phyloP scores from a whole-genome alignment of 1,140 invertebrate genomes.

The Musca vetustissima region DNA sequence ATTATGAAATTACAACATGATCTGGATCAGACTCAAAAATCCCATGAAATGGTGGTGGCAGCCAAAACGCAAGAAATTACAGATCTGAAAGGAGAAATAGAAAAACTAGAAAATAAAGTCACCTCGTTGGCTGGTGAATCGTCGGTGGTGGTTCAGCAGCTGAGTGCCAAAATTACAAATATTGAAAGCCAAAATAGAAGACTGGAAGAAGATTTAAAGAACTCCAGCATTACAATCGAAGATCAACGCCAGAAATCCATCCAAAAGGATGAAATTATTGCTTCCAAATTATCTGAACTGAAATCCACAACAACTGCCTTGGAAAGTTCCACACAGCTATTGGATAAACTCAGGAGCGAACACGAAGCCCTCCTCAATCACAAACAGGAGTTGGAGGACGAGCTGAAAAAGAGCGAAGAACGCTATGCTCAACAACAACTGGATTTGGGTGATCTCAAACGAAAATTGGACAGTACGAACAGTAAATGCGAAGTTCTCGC shows the following conservation, averaged over 20 bases:
- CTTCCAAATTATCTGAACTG: conserved; percentile 16
- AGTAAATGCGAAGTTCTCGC: conserved; percentile 34
- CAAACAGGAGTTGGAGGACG: conserved; percentile 22
- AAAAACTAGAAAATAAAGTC: background rate
- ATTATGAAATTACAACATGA: conserved; percentile 8
- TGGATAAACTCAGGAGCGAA: conserved; percentile 31
- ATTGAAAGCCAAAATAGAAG: conserved; percentile 19
- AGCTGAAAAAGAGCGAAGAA: conserved; percentile 29
- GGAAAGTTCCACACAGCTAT: conserved; percentile 28
- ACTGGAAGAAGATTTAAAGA: conserved; percentile 15
- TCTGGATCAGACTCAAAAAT: conserved; percentile 3
- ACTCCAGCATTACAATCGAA: conserved; percentile 6
- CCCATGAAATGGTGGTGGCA: background rate
- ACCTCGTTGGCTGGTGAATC: conserved; percentile 18
- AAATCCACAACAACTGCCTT: conserved; percentile 6
- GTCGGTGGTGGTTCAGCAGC: conserved; percentile 2
- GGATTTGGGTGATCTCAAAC: conserved; percentile 34
- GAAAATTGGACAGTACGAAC: conserved; percentile 33
- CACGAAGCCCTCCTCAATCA: conserved; percentile 2
- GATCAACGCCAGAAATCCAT: background rate
- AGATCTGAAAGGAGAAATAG: background rate
- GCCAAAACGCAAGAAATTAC: conserved; percentile 13
- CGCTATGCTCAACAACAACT: conserved; percentile 30
- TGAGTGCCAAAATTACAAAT: conserved; percentile 23
- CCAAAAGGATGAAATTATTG: conserved; percentile 14